phyloP scores from a whole-genome alignment of 1,140 invertebrate species.

The Anadara kagoshimensis region DNA sequence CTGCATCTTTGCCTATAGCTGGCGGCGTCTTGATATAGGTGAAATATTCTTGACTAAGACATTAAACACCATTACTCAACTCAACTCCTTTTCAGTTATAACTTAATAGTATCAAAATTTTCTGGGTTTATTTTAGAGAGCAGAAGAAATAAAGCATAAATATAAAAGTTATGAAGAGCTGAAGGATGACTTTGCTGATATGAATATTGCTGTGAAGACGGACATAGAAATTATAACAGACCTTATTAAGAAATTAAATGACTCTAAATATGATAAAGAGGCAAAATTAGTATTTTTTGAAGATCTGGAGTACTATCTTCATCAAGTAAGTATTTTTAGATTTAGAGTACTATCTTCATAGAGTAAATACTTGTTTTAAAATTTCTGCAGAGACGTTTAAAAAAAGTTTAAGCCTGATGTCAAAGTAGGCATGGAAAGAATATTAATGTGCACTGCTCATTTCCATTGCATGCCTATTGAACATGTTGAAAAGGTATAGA shows the following conservation, averaged over 20 bases:
- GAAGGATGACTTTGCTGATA: slow-evolving; percentile 79
- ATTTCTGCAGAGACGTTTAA: no score
- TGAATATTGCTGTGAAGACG: slow-evolving; percentile 80
- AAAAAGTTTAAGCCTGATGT: no score
- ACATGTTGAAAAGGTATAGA: no score
- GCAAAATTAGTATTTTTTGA: slow-evolving; percentile 78
- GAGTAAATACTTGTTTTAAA: slow-evolving; percentile 72
- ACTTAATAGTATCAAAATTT: no score
- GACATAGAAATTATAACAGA: slow-evolving; percentile 81
- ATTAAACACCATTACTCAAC: no score
- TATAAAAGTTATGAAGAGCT: slow-evolving; percentile 81
- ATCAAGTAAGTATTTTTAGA: slow-evolving; percentile 78
- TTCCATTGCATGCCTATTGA: no score
- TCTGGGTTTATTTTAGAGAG: slow-evolving; percentile 29
- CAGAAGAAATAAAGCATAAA: slow-evolving; percentile 64
- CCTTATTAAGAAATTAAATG: slow-evolving; percentile 77
- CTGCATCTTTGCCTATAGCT: no score
- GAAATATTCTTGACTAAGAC: no score
- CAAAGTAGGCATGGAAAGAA: no score
- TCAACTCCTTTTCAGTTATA: no score
- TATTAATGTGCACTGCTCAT: no score
- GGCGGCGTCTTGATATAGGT: no score
- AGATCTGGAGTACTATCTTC: slow-evolving; percentile 84
- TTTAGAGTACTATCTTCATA: slow-evolving; percentile 84
- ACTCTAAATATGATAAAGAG: slow-evolving; percentile 59